Percentiles rank a stretch among this genome's conserved stretches.
Conservation (phyloP, 2,797 vertebrate species). For the Arnoldichthys spilopterus region DNA sequence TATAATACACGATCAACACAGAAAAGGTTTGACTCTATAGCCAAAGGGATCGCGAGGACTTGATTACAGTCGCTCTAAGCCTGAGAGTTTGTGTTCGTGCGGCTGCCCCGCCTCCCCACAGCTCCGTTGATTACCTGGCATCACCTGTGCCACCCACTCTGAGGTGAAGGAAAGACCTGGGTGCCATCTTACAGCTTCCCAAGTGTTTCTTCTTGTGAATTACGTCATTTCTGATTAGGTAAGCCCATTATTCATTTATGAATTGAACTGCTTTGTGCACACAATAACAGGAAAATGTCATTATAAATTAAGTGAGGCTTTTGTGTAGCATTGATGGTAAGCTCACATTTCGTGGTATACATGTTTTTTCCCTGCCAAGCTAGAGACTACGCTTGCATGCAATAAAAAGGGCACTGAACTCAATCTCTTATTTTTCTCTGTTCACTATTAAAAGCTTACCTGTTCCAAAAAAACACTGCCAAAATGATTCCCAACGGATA, state of each 20-base stretch:
- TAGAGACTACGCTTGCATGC: not conserved
- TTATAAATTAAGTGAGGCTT: conserved; percentile 54
- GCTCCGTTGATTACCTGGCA: conserved; percentile 39
- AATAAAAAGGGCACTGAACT: conserved; percentile 2
- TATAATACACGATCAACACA: conserved; percentile 94
- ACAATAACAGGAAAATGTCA: conserved; percentile 61
- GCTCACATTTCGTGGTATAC: not conserved
- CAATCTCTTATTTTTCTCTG: not conserved
- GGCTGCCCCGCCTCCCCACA: conserved; percentile 73
- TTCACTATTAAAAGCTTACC: conserved; percentile 55
- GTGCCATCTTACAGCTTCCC: conserved; percentile 65
- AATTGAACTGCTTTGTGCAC: conserved; percentile 53
- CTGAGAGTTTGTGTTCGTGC: conserved; percentile 91
- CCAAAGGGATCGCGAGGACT: conserved; percentile 90
- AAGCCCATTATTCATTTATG: conserved; percentile 69
- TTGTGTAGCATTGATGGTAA: conserved; percentile 21
- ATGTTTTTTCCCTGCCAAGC: not conserved
- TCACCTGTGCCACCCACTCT: conserved; percentile 67
- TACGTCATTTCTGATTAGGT: conserved; percentile 75
- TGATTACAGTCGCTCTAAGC: conserved; percentile 96
- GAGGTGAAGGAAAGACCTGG: conserved; percentile 69
- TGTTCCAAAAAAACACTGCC: conserved; percentile 41
- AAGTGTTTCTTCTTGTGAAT: conserved; percentile 66
- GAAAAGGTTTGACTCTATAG: conserved; percentile 97
- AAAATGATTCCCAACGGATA: conserved; percentile 99